Evolutionary conservation across 2,888 invertebrate genomes (phyloP), one percentile per base, ranked within the genome.

Genomic region (Conus canariensis): DNA sequence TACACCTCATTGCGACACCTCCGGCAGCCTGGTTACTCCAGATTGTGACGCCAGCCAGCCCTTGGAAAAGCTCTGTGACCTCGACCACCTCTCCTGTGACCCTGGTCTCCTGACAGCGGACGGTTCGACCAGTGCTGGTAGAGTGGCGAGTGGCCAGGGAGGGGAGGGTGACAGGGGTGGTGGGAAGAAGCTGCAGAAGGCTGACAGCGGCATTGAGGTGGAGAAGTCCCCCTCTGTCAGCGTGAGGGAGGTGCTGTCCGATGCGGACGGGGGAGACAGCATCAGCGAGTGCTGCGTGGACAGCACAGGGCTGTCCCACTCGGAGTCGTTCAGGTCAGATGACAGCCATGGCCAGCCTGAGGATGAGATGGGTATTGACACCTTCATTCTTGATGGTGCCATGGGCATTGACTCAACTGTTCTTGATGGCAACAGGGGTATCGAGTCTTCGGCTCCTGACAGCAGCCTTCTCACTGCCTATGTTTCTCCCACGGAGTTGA

Each of bases 191-290:
- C 90, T 95, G 91, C 94, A 94, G 90, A 95, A 95, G 90, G 95
- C 95, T 90, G 95, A 95, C 91, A 95, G 95, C 92, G 95, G 95
- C 14, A 94, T 95, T 77, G 94, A 94, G 88, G 93, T 95, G 12
- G 94, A 95, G 67, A 94, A 93, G 83, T 94, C 94, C 14, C 93
- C 94, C 16, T 92, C 92, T 67, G 88, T 88, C 60, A 92, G 92
- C 85, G 89, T 91, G 2, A 93, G 92, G 82, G 93, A 93, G 30
- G 89, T 83, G n/a, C 91, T 91, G 56, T 90, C 86, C 6, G 93
- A 93, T 87, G 92, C 90, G 9, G 93, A 93, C 30, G 88, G 92
- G 19, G 93, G 92, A 90, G 70, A 70, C 70, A 70, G 22, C 22
- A 8, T 16, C 70, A 91, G 90, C 45, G 93, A 93, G 22, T 91